Conservation (phyloP, 2,797 vertebrate species). For the Botia kubotai region DNA sequence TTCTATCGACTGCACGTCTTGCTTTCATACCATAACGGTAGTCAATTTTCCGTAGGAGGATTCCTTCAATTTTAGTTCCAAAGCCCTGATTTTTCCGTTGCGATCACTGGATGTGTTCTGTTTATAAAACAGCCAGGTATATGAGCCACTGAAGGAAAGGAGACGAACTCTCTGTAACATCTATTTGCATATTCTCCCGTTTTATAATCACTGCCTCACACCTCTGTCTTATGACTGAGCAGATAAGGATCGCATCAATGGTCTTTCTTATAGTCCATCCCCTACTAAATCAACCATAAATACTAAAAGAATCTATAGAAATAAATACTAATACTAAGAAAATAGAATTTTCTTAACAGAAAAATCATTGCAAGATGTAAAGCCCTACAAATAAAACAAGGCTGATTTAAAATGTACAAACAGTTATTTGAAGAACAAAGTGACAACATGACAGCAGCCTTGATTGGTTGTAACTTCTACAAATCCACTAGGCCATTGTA, state of each 20-base stretch:
- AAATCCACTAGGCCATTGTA: not conserved
- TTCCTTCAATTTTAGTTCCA: constrained; percentile 57
- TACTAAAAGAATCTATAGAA: not conserved
- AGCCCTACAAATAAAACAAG: not conserved
- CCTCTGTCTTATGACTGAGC: not conserved
- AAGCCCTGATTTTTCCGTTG: constrained; percentile 53
- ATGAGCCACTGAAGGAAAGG: constrained; percentile 18
- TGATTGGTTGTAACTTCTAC: not conserved
- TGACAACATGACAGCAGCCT: not conserved
- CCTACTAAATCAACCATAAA: constrained; percentile 16
- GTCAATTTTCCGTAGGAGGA: constrained; percentile 52
- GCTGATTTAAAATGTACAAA: not conserved
- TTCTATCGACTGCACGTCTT: constrained; percentile 57
- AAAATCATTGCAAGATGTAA: not conserved
- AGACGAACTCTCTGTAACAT: constrained; percentile 2
- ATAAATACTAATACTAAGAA: no score
- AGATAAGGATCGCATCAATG: constrained; percentile 17
- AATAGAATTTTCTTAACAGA: no score
- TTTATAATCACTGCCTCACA: constrained; percentile 3
- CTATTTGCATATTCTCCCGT: not conserved
- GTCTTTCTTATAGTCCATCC: constrained; percentile 13
- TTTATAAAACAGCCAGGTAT: constrained; percentile 21
- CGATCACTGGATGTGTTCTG: constrained; percentile 47
- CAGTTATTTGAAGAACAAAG: not conserved
- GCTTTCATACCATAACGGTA: constrained; percentile 58